Evolutionary conservation across 2,888 invertebrate species (phyloP), one percentile per base, ranked within the genome.

Genomic region (Pheosia tremula): DNA sequence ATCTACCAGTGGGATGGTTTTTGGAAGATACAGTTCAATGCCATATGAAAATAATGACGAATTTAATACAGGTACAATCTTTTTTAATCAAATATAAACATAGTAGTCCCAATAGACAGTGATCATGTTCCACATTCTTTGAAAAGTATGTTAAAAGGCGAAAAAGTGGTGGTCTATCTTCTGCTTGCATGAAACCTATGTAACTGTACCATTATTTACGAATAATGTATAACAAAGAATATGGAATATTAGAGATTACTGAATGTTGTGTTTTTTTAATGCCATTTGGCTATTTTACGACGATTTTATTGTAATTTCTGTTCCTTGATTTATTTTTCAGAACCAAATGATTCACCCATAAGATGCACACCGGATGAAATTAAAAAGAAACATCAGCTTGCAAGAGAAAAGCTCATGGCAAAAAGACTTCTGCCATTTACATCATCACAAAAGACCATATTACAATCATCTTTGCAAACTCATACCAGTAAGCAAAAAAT

Each of bases 281-380:
- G 24, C 24, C 24, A 24, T 24, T 24, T 24, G 24, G 24, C 24
- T 24, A 24, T 24, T 24, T 24, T 24, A 24, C 24, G 24, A 24
- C 24, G 2, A 24, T 24, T 24, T 24, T 24, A 24, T 24, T 24
- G 24, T 24, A 24, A 24, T 24, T 24, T 24, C 1, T 24, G 24
- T 24, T 24, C 6, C 41, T 41, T 41, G 2, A 4, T 8, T 43
- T 24, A 24, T 59, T 7, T 81, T 82, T 56, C 78, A 82, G 83
- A 9, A 8, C 61, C 71, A 68, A 89, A 81, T 6, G 89, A 91
- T 72, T 91, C 91, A 9, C 91, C 93, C 36, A 88, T 90, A 70
- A 86, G 86, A 78, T 95, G 94, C 74, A 94, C 95, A 37, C 93
- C 94, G 49, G 94, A 95, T 67, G 95, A 96, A 86, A 96, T 96